Percentiles rank a stretch among this genome's conserved stretches.
These are phyloP conservation scores for Meriones psammophilus DNA, from an alignment of 2,797 vertebrate genomes.

Conservation along the genomic window DNA sequence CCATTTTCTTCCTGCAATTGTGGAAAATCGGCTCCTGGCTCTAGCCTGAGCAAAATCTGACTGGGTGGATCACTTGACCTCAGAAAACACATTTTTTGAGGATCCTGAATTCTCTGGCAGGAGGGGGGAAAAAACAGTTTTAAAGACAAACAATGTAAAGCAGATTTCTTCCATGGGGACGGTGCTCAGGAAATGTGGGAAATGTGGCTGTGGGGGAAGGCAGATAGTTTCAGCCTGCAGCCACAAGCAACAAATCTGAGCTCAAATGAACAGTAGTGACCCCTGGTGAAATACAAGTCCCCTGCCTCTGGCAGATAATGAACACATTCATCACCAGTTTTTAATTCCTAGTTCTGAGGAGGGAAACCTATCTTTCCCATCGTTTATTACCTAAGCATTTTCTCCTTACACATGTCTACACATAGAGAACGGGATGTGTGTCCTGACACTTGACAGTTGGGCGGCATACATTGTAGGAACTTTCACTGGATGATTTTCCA, in stretches of 20 bases:
- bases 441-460: background rate
- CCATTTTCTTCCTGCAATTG: constrained; percentile 90
- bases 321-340: background rate
- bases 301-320: background rate
- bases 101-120: constrained; percentile 39
- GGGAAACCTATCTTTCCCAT: too few species aligned
- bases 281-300: too few species aligned
- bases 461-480: background rate
- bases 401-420: background rate
- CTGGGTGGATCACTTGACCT: constrained; percentile 77
- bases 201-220: background rate
- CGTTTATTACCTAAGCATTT: background rate
- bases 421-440: background rate
- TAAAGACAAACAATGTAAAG: background rate
- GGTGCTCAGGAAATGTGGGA: background rate
- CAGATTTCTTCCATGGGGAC: background rate
- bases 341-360: background rate
- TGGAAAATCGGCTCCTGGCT: constrained; percentile 84
- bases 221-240: background rate
- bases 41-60: constrained; percentile 76
- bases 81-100: constrained; percentile 43
- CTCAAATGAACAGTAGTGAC: background rate
- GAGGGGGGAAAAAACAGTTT: background rate
- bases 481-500: background rate
- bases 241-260: background rate